Percentiles rank a stretch among this genome's conserved stretches.
Evolutionary conservation across 1,140 invertebrate species (phyloP).

Genomic region (Zaprionus lachaisei): DNA sequence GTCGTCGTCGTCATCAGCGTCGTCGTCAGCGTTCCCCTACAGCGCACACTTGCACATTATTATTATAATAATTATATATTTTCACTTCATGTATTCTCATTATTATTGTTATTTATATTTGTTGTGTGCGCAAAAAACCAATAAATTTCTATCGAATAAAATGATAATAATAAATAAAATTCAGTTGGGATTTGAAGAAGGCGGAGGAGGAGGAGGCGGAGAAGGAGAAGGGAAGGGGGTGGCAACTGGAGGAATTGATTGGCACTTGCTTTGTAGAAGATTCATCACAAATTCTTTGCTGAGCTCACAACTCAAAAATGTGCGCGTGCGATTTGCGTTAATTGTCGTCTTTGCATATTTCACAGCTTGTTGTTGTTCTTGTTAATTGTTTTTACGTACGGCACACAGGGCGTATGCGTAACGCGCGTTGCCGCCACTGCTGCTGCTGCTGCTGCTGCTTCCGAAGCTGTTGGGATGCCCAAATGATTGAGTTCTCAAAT

Average conservation of each 20-base stretch:
- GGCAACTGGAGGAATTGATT: slow-evolving; percentile 7
- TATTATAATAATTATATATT: slow-evolving; percentile 52
- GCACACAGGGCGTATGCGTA: slow-evolving; percentile 70
- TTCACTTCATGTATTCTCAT: not conserved
- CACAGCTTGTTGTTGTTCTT: slow-evolving; percentile 27
- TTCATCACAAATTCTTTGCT: slow-evolving; percentile 58
- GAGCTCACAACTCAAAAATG: slow-evolving; percentile 26
- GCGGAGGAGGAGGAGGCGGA: too few relatives aligned
- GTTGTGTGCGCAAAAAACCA: slow-evolving; percentile 37
- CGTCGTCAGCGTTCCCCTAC: slow-evolving; percentile 13
- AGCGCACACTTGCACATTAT: slow-evolving; percentile 45
- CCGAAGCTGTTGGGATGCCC: slow-evolving; percentile 12
- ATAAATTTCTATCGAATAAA: slow-evolving; percentile 17
- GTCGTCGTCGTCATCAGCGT: not conserved
- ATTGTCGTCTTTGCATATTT: slow-evolving; percentile 55
- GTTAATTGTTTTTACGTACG: slow-evolving; percentile 11
- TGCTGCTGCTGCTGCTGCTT: too few relatives aligned
- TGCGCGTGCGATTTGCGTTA: slow-evolving; percentile 29
- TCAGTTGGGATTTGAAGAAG: not conserved
- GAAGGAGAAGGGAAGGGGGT: not conserved
- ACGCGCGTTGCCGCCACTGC: slow-evolving; percentile 3
- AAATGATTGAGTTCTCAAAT: slow-evolving; percentile 20
- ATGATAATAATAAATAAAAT: slow-evolving; percentile 14
- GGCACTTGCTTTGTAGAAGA: slow-evolving; percentile 78
- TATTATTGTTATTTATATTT: slow-evolving; percentile 11